Conservation (phyloP, 2,113 vertebrate genomes). For the Sylvilagus bachmani region DNA sequence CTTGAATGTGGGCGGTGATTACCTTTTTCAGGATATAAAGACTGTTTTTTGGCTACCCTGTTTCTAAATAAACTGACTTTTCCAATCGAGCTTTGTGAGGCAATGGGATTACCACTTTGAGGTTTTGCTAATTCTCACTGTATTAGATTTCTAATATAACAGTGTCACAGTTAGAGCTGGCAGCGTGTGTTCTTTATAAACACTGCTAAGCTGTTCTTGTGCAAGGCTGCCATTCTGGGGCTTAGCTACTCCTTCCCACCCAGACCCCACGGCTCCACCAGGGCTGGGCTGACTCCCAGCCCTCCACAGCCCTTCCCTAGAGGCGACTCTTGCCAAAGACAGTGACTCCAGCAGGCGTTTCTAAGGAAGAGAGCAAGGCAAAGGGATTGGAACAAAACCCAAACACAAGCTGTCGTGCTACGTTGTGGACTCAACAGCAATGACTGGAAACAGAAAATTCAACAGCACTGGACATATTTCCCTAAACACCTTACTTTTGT, state of each 20-base stretch:
- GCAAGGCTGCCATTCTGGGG: background rate
- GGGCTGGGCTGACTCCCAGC: background rate
- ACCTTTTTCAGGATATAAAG: slow-evolving; percentile 32
- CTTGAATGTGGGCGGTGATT: background rate
- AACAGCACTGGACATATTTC: slow-evolving; percentile 12
- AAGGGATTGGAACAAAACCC: background rate
- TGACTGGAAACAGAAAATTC: slow-evolving; percentile 36
- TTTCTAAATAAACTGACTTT: slow-evolving; percentile 52
- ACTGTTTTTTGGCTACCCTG: background rate
- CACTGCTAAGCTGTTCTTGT: slow-evolving; percentile 27
- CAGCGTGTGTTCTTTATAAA: slow-evolving; percentile 31
- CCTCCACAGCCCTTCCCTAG: background rate
- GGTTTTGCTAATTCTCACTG: slow-evolving; percentile 4
- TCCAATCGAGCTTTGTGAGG: slow-evolving; percentile 1
- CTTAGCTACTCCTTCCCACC: slow-evolving; percentile 4
- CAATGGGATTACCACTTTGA: background rate
- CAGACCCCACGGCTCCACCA: background rate
- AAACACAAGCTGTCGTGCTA: background rate
- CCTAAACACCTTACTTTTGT: slow-evolving; percentile 12
- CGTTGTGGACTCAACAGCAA: slow-evolving; percentile 31
- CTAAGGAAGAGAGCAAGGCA: background rate
- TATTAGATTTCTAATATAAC: slow-evolving; percentile 47
- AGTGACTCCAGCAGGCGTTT: background rate
- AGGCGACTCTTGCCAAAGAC: background rate
- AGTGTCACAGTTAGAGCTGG: background rate